Conservation (phyloP, 2,888 invertebrate genomes). For the Ormyrus pomaceus region DNA sequence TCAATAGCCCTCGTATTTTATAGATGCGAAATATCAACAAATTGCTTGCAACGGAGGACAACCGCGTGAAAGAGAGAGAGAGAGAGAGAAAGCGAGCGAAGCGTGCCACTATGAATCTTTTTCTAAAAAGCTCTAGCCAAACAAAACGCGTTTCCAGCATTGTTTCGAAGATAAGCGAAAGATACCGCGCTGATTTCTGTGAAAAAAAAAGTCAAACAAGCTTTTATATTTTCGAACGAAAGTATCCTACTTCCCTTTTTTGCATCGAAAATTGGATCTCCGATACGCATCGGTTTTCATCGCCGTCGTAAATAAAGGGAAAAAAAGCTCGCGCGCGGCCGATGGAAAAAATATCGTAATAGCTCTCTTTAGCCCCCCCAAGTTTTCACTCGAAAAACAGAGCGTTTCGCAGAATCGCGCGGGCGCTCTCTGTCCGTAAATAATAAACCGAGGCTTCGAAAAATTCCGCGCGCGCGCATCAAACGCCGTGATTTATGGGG, state of each 20-base stretch:
- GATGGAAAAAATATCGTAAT: too few species aligned
- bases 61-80: not conserved
- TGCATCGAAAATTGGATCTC: slow-evolving; percentile 9
- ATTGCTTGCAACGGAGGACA: not conserved
- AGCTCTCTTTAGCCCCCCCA: too few species aligned
- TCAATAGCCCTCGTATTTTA: slow-evolving; percentile 23
- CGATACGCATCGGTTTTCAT: not conserved
- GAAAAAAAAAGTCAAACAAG: too few species aligned
- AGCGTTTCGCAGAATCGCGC: too few species aligned
- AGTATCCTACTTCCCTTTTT: not conserved
- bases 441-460: not conserved
- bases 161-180: too few species aligned
- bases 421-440: not conserved
- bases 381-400: not conserved
- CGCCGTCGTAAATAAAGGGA: not conserved
- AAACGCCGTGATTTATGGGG: slow-evolving; percentile 22
- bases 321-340: not conserved
- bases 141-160: not conserved
- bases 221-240: not conserved
- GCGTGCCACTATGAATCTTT: slow-evolving; percentile 20
- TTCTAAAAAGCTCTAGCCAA: not conserved
- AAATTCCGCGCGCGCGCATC: not conserved
- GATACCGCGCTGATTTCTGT: too few species aligned
- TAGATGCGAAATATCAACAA: slow-evolving; percentile 10
- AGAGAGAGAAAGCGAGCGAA: not conserved